Conservation (phyloP, 1,140 invertebrate species). For the Plodia interpunctella region DNA sequence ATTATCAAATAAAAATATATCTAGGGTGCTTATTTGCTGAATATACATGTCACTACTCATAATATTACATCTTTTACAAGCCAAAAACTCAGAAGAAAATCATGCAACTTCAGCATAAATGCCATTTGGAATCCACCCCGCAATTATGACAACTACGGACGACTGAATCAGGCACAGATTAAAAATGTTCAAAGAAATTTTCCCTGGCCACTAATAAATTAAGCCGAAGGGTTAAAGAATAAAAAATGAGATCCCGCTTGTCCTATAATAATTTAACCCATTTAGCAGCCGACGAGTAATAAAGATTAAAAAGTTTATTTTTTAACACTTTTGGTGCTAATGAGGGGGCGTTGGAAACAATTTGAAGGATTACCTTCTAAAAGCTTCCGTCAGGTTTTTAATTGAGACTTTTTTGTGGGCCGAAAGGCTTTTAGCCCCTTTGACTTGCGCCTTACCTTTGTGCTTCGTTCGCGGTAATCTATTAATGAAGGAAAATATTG, state of each 20-base stretch:
- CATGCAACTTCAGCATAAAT: constrained; percentile 19
- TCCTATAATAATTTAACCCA: constrained; percentile 74
- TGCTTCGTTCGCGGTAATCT: constrained; percentile 56
- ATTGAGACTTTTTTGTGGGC: constrained; percentile 74
- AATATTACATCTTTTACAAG: too few species aligned
- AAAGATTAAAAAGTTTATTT: constrained; percentile 77
- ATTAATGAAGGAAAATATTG: constrained; percentile 68
- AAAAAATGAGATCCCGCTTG: constrained; percentile 64
- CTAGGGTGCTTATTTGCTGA: too few species aligned
- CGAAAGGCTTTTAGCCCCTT: constrained; percentile 71
- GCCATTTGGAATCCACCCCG: constrained; percentile 30
- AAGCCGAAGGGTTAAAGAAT: constrained; percentile 58
- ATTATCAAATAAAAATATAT: too few species aligned
- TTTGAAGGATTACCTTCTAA: constrained; percentile 76
- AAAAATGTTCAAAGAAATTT: constrained; percentile 50
- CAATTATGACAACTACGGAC: constrained; percentile 28
- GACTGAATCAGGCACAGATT: constrained; percentile 47
- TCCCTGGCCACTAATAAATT: constrained; percentile 59
- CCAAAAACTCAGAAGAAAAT: neutral
- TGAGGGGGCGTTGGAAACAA: constrained; percentile 75
- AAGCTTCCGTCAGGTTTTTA: constrained; percentile 76
- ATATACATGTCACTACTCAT: too few species aligned
- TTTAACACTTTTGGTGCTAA: constrained; percentile 76
- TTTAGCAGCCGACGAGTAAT: constrained; percentile 72
- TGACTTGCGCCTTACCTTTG: constrained; percentile 58